phyloP scores from a whole-genome alignment of 2,113 vertebrate genomes.

The Phycodurus eques region DNA sequence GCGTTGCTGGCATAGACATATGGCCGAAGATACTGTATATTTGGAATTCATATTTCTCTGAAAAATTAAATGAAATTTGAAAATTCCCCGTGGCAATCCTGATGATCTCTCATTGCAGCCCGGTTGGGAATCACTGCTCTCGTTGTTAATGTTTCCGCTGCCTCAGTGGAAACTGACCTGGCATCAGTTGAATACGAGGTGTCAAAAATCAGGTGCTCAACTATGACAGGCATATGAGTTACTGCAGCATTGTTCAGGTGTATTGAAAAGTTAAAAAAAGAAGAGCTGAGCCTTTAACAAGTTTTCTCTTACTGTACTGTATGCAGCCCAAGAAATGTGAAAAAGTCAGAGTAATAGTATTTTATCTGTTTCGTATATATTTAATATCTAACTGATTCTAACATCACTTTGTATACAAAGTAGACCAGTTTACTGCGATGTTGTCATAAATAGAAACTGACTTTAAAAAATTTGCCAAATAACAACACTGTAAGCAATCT shows the following conservation, averaged over 20 bases:
- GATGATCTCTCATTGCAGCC: not conserved
- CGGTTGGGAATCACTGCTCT: not conserved
- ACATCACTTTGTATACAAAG: not conserved
- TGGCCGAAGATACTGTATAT: not conserved
- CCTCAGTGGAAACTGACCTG: constrained; percentile 15
- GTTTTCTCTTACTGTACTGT: constrained; percentile 38
- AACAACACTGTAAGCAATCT: not conserved
- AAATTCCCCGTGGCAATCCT: not conserved
- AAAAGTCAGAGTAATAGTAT: not conserved
- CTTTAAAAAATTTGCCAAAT: constrained; percentile 11
- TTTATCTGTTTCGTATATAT: not conserved
- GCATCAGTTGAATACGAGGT: constrained; percentile 49
- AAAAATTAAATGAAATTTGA: not conserved
- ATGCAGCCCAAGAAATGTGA: constrained; percentile 32
- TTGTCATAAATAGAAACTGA: constrained; percentile 23
- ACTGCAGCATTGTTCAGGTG: constrained; percentile 46
- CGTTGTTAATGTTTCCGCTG: not conserved
- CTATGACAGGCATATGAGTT: constrained; percentile 25
- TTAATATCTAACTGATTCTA: not conserved
- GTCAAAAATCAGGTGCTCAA: constrained; percentile 56
- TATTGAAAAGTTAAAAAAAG: constrained; percentile 31
- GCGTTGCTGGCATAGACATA: not conserved
- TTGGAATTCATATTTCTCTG: too few species aligned
- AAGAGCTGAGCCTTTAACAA: constrained; percentile 16
- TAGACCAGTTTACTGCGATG: constrained; percentile 5